Evolutionary conservation across 2,888 invertebrate species (phyloP).

Genomic region (Malacosoma neustria): DNA sequence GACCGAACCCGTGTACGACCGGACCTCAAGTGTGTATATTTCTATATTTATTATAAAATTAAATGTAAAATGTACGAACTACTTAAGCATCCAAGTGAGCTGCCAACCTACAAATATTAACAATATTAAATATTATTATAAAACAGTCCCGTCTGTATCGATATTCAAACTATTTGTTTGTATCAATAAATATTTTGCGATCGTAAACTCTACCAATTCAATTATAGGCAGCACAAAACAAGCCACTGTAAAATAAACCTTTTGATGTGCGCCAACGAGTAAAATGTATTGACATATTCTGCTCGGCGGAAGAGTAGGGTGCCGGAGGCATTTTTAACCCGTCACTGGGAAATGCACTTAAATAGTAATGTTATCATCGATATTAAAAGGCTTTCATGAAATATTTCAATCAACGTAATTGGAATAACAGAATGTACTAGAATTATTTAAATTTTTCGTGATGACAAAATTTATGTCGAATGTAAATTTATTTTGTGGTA

Average conservation of each 20-base stretch:
- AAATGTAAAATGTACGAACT: too few relatives aligned
- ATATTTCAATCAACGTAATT: slow-evolving; percentile 18
- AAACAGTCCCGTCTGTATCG: slow-evolving; percentile 2
- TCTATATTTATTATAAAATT: too few relatives aligned
- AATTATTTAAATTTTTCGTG: too few relatives aligned
- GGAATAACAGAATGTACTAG: too few relatives aligned
- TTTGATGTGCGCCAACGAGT: slow-evolving; percentile 34
- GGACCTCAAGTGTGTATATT: too few relatives aligned
- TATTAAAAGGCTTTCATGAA: slow-evolving; percentile 19
- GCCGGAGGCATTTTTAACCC: slow-evolving; percentile 18
- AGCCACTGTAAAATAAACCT: slow-evolving; percentile 48
- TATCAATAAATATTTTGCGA: slow-evolving; percentile 37
- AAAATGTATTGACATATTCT: slow-evolving; percentile 41
- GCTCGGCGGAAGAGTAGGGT: slow-evolving; percentile 13
- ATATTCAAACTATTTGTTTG: slow-evolving; percentile 27
- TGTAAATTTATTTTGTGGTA: too few relatives aligned
- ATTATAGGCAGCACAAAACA: slow-evolving; percentile 42
- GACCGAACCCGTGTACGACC: too few relatives aligned
- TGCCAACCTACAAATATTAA: too few relatives aligned
- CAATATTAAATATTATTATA: background rate
- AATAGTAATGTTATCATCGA: slow-evolving; percentile 31
- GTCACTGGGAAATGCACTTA: slow-evolving; percentile 21
- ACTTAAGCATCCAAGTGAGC: too few relatives aligned
- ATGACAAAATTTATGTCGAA: too few relatives aligned
- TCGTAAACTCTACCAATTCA: slow-evolving; percentile 52